phyloP scores from a whole-genome alignment of 2,797 vertebrate species.

The Cryptoblepharus egeriae region DNA sequence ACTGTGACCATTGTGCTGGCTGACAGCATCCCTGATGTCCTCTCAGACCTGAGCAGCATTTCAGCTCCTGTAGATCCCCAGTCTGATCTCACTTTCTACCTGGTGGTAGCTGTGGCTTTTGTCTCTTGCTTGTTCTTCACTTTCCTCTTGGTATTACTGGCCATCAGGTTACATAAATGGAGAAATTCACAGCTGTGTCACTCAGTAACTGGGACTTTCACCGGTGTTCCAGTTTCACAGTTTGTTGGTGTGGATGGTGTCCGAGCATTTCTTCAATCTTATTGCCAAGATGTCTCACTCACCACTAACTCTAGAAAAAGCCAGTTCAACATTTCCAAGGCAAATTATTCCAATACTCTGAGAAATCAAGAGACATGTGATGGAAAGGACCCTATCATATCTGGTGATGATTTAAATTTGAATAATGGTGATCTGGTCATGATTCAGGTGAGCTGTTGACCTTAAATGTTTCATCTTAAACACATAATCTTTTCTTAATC shows the following conservation, averaged over 20 bases:
- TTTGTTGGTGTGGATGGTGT: conserved; percentile 59
- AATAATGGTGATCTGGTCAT: conserved; percentile 30
- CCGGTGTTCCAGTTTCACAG: conserved; percentile 41
- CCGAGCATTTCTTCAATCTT: conserved; percentile 58
- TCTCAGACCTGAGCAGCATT: conserved; percentile 71
- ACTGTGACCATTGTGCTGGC: conserved; percentile 49
- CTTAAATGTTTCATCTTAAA: background rate
- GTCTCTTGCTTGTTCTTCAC: conserved; percentile 75
- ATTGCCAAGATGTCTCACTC: conserved; percentile 46
- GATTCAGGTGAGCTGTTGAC: conserved; percentile 5
- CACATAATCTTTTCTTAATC: no score
- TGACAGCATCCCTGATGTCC: conserved; percentile 32
- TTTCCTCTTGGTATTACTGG: conserved; percentile 67
- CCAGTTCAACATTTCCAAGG: background rate
- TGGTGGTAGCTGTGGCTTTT: conserved; percentile 75
- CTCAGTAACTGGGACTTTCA: conserved; percentile 35
- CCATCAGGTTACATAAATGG: conserved; percentile 54
- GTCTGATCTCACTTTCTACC: conserved; percentile 13
- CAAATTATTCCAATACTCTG: background rate
- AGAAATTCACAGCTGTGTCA: conserved; percentile 56
- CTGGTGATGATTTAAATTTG: conserved; percentile 1
- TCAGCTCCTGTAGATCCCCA: conserved; percentile 67
- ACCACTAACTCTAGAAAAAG: conserved; percentile 4
- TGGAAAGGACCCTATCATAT: background rate
- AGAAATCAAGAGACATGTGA: background rate